Conservation (phyloP, 1,140 invertebrate species). For the Maniola jurtina region DNA sequence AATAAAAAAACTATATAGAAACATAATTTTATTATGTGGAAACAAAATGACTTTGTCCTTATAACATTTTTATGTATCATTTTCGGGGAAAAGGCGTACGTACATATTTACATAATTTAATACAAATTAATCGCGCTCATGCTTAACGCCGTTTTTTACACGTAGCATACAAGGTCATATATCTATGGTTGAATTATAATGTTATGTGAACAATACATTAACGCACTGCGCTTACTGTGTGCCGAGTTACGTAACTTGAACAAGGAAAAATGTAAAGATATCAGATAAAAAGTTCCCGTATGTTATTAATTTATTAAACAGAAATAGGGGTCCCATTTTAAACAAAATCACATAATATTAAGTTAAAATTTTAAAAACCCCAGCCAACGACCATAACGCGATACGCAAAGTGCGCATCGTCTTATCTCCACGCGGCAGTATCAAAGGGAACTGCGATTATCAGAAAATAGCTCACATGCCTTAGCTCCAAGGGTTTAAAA, state of each 20-base stretch:
- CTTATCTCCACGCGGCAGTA: constrained; percentile 57
- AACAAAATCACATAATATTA: background rate
- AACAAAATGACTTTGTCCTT: too few species aligned
- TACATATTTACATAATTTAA: background rate
- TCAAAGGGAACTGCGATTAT: constrained; percentile 50
- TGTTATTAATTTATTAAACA: background rate
- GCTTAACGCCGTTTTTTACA: background rate
- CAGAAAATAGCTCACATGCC: constrained; percentile 43
- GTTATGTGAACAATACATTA: background rate
- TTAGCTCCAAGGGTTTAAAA: constrained; percentile 46
- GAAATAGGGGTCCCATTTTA: background rate
- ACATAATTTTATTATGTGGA: too few species aligned
- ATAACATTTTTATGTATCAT: background rate
- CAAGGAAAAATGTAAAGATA: too few species aligned
- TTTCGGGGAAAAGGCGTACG: background rate
- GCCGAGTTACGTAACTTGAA: too few species aligned
- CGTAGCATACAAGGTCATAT: constrained; percentile 6
- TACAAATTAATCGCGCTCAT: constrained; percentile 1
- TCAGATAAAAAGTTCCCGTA: too few species aligned
- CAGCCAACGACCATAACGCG: constrained; percentile 19
- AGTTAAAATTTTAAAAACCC: constrained; percentile 16
- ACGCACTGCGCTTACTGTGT: too few species aligned
- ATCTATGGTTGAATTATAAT: constrained; percentile 3
- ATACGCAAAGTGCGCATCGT: constrained; percentile 16
- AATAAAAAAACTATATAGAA: too few species aligned